Percentiles rank a stretch among this genome's conserved stretches.
phyloP scores from a whole-genome alignment of 2,888 invertebrate species.

The Scaptomyza tumidula region DNA sequence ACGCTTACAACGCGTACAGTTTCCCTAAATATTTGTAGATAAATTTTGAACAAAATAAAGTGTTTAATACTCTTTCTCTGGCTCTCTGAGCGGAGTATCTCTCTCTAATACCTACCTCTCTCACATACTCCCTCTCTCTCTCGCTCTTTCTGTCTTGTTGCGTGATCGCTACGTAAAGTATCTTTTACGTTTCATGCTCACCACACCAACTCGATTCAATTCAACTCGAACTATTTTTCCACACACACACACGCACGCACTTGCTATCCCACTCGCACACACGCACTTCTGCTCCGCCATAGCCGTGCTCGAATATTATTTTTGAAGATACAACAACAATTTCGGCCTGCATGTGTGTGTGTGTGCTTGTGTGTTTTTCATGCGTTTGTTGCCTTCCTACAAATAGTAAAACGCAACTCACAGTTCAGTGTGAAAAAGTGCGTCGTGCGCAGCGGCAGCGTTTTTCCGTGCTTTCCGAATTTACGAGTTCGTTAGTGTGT shows the following conservation, averaged over 20 bases:
- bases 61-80: conserved; percentile 11
- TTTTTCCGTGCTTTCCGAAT: conserved; percentile 42
- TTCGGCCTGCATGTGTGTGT: conserved; percentile 41
- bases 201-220: conserved; percentile 5
- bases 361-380: conserved; percentile 25
- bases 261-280: conserved; percentile 28
- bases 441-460: conserved; percentile 81
- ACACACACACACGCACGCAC: conserved; percentile 24
- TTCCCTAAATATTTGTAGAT: conserved; percentile 47
- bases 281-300: conserved; percentile 37
- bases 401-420: conserved; percentile 80
- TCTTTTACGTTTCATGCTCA: conserved; percentile 51
- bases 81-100: neutral
- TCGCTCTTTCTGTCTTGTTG: conserved; percentile 1
- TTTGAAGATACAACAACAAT: conserved; percentile 66
- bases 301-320: conserved; percentile 54
- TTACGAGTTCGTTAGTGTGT: neutral
- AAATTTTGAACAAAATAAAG: conserved; percentile 36
- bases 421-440: conserved; percentile 80
- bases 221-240: conserved; percentile 59
- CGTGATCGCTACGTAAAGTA: conserved; percentile 65
- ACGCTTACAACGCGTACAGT: conserved; percentile 19
- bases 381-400: conserved; percentile 76
- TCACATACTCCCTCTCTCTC: conserved; percentile 4
- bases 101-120: neutral